These are phyloP conservation scores for Semaprochilodus insignis DNA, from an alignment of 2,797 vertebrate genomes.

Conservation along the genomic window DNA sequence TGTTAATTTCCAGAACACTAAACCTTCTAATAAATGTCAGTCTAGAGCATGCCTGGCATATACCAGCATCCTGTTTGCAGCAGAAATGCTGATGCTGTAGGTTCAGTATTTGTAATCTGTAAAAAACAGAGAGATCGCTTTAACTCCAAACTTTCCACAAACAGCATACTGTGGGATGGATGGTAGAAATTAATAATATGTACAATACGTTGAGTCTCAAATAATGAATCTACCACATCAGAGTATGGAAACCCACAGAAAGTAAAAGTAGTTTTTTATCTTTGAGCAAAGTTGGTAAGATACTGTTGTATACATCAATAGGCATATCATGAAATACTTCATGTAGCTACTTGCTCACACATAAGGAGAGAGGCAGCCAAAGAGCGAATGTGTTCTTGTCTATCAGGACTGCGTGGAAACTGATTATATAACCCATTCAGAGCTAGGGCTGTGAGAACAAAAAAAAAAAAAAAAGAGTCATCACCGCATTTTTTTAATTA, in stretches of 20 bases:
- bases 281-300: slow-evolving; percentile 1
- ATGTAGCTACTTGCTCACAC: background rate
- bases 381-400: background rate
- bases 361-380: background rate
- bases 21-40: slow-evolving; percentile 76
- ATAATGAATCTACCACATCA: slow-evolving; percentile 36
- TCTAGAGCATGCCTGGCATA: slow-evolving; percentile 59
- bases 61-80: slow-evolving; percentile 39
- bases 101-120: slow-evolving; percentile 19
- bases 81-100: slow-evolving; percentile 30
- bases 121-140: slow-evolving; percentile 17
- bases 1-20: slow-evolving; percentile 67
- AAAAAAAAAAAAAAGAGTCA: background rate
- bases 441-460: background rate
- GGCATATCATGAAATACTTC: background rate
- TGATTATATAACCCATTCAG: slow-evolving; percentile 11
- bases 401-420: slow-evolving; percentile 21
- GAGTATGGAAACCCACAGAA: slow-evolving; percentile 8
- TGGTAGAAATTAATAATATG: slow-evolving; percentile 24
- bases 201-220: slow-evolving; percentile 34
- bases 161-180: slow-evolving; percentile 22
- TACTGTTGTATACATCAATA: slow-evolving; percentile 17
- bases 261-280: background rate
- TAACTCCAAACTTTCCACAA: slow-evolving; percentile 37
- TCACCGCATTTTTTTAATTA: too few species aligned